Evolutionary conservation across 1,140 invertebrate genomes (phyloP).

Genomic region (Orchesella cincta): DNA sequence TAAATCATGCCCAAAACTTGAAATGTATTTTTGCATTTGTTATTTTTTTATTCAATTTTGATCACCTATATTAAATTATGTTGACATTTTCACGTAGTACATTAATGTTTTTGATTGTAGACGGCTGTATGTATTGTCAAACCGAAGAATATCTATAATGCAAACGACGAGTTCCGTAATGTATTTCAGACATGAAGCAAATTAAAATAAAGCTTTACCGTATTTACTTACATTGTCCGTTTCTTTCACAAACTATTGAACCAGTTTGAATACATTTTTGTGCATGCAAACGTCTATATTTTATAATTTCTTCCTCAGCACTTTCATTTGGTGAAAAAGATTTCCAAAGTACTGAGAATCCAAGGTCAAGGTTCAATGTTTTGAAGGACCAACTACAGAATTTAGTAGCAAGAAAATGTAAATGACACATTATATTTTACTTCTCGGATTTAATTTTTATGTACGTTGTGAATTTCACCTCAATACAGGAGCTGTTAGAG

Average conservation of each 20-base stretch:
- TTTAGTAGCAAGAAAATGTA: too few species aligned
- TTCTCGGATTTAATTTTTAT: background rate
- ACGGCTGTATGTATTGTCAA: background rate
- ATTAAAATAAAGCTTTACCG: background rate
- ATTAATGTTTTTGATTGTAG: background rate
- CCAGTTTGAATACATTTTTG: background rate
- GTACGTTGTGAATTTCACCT: too few species aligned
- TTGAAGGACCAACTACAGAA: background rate
- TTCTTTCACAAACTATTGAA: background rate
- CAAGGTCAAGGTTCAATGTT: background rate
- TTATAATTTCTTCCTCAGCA: background rate
- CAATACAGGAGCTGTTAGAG: background rate
- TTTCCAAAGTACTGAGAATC: background rate
- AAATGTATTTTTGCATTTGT: too few species aligned
- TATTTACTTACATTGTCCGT: background rate
- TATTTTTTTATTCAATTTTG: too few species aligned
- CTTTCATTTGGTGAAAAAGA: background rate
- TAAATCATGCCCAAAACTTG: too few species aligned
- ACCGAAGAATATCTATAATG: background rate
- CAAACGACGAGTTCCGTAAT: too few species aligned
- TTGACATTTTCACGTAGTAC: background rate
- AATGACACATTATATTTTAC: too few species aligned
- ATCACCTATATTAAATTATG: too few species aligned
- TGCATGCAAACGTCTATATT: background rate
- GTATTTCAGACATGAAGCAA: too few species aligned